Evolutionary conservation across 1,140 invertebrate species (phyloP).

Genomic region (Drosophila littoralis): DNA sequence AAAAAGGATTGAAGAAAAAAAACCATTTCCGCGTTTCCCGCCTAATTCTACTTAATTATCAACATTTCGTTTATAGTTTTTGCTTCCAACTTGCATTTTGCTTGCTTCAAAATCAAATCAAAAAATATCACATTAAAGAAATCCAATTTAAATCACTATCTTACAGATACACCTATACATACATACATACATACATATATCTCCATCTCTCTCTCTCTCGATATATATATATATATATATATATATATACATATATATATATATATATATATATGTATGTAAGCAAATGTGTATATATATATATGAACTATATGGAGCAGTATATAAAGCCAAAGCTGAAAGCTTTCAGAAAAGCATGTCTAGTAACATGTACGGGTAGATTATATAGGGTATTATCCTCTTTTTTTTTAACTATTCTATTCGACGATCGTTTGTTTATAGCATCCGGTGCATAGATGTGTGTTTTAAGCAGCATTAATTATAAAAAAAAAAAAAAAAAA

Average conservation of each 20-base stretch:
- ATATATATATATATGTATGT: conserved; percentile 14
- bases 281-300: conserved; percentile 22
- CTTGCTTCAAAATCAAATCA: conserved; percentile 57
- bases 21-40: conserved; percentile 1
- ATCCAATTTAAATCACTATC: conserved; percentile 74
- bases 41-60: conserved; percentile 22
- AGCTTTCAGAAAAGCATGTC: conserved; percentile 9
- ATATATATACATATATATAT: conserved; percentile 16
- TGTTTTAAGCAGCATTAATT: neutral
- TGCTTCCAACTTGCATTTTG: conserved; percentile 51
- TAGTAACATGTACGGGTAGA: neutral
- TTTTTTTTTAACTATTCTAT: conserved; percentile 11
- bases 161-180: conserved; percentile 3
- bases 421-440: conserved; percentile 19
- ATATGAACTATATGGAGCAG: conserved; percentile 1
- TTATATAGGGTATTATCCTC: conserved; percentile 4
- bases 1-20: neutral
- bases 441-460: conserved; percentile 30
- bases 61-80: conserved; percentile 32
- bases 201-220: no score
- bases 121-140: conserved; percentile 81
- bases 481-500: neutral
- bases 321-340: conserved; percentile 36
- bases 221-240: conserved; percentile 16
- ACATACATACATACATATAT: conserved; percentile 1